Percentiles rank a stretch among this genome's conserved stretches.
These are phyloP conservation scores for Chrysotoxum bicinctum DNA, from an alignment of 2,888 invertebrate species.

Conservation along the genomic window DNA sequence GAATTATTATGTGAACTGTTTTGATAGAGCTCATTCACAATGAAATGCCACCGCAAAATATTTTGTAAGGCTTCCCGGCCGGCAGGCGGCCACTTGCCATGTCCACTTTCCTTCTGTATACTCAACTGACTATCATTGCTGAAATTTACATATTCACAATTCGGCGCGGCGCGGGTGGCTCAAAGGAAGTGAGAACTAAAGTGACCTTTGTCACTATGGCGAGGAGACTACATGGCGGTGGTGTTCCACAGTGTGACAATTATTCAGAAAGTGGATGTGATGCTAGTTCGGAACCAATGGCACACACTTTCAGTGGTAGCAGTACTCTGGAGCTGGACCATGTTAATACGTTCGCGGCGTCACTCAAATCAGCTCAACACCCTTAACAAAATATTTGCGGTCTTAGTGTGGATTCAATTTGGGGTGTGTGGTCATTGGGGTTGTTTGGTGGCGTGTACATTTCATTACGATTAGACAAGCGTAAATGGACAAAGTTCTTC, in stretches of 20 bases:
- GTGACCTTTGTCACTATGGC: slow-evolving; percentile 45
- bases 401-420: slow-evolving; percentile 66
- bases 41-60: slow-evolving; percentile 43
- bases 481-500: slow-evolving; percentile 26
- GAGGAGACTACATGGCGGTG: not conserved
- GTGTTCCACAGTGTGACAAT: slow-evolving; percentile 17
- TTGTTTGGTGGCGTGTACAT: slow-evolving; percentile 58
- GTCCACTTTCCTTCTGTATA: not conserved
- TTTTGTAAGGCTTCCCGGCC: slow-evolving; percentile 34
- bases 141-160: slow-evolving; percentile 47
- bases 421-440: slow-evolving; percentile 62
- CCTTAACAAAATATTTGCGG: slow-evolving; percentile 71
- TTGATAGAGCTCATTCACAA: slow-evolving; percentile 65
- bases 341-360: slow-evolving; percentile 61
- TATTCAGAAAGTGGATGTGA: slow-evolving; percentile 24
- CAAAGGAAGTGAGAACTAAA: slow-evolving; percentile 11
- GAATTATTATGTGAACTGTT: slow-evolving; percentile 65
- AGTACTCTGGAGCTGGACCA: slow-evolving; percentile 18
- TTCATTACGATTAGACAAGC: slow-evolving; percentile 66
- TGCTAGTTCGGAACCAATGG: slow-evolving; percentile 7
- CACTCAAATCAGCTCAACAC: slow-evolving; percentile 69
- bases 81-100: not conserved
- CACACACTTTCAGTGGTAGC: slow-evolving; percentile 38
- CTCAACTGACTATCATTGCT: not conserved
- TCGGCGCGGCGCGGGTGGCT: not conserved